Conservation (phyloP, 2,797 vertebrate species). For the Pseudomugil gertrudae region DNA sequence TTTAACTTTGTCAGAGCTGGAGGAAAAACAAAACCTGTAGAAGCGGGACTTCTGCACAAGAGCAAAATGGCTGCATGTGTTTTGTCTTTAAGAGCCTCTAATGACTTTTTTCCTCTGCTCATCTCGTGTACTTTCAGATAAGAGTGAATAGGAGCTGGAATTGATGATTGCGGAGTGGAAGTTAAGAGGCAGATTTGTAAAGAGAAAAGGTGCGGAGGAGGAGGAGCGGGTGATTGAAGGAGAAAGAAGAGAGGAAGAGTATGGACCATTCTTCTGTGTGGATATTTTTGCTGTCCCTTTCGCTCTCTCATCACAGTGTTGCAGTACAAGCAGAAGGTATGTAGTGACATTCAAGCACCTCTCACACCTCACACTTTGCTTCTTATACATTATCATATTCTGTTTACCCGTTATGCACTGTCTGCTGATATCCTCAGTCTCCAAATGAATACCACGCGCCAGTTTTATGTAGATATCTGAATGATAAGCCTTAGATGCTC, state of each 20-base stretch:
- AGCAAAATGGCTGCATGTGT: conserved; percentile 35
- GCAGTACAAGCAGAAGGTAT: conserved; percentile 82
- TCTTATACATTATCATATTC: too few species aligned
- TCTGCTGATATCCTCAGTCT: neutral
- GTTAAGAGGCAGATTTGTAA: conserved; percentile 51
- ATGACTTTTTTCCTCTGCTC: conserved; percentile 37
- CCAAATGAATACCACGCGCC: conserved; percentile 27
- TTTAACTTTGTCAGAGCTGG: neutral
- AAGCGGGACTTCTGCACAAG: conserved; percentile 11
- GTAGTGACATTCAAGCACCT: conserved; percentile 1
- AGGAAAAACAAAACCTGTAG: conserved; percentile 19
- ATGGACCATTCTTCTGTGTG: conserved; percentile 76
- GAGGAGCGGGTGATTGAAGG: conserved; percentile 52
- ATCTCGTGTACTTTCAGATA: conserved; percentile 69
- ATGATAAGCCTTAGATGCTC: conserved; percentile 29
- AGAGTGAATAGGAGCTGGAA: conserved; percentile 49
- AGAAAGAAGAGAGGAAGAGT: conserved; percentile 63
- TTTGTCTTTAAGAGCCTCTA: conserved; percentile 48
- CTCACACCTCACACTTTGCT: too few species aligned
- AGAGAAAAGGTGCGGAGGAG: conserved; percentile 30
- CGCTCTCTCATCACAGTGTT: conserved; percentile 63
- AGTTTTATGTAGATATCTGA: conserved; percentile 35
- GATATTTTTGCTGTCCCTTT: conserved; percentile 77
- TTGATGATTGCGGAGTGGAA: conserved; percentile 66
- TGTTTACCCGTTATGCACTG: neutral